Base-by-base conservation (phyloP, 2,113 vertebrate genomes). In the Maccullochella peelii region DNA sequence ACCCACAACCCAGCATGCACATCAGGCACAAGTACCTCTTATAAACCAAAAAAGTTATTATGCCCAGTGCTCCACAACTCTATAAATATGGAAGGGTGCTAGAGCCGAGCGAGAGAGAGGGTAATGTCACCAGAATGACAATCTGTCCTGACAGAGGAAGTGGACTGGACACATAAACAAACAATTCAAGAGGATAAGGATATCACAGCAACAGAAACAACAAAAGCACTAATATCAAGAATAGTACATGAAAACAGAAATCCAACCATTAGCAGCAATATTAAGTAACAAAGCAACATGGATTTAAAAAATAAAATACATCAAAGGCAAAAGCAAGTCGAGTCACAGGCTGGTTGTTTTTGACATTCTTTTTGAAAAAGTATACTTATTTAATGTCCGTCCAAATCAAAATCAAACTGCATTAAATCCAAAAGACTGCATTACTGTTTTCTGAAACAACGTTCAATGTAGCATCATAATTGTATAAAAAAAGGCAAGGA, bases 1-100 rank as follows among this genome's bases (percentile, higher is more conserved):
- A 73, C 68, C 55, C n/a, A 8, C 65, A 68, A 63, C 58, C 84
- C 80, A 61, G 90, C 87, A 90, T 87, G 79, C 89, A 71, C 30
- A 57, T 68, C 84, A 71, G 77, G 65, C 15, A 73, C 33, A 47
- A 86, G 75, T 14, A 58, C 7, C 62, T 86, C 73, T 74, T 80
- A 77, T 61, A 79, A 90, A 83, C 18, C 38, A 47, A 59, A 72
- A 47, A 42, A 25, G 30, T 36, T 72, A 87, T 77, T 87, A 86
- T 73, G 84, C 84, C 80, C 62, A 75, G 61, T 68, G 30, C 66
- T 42, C 40, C 72, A 84, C 66, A 85, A 68, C 74, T 85, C 69
- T 68, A 80, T 82, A 75, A 86, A 90, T 75, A 79, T 79, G 55
- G 49, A 58, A 74, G 30, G 65, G 52, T 79, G 69, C 58, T 72